Evolutionary conservation across 2,113 vertebrate genomes (phyloP), one percentile per base, ranked within the genome.

Genomic region (Chaenocephalus aceratus): DNA sequence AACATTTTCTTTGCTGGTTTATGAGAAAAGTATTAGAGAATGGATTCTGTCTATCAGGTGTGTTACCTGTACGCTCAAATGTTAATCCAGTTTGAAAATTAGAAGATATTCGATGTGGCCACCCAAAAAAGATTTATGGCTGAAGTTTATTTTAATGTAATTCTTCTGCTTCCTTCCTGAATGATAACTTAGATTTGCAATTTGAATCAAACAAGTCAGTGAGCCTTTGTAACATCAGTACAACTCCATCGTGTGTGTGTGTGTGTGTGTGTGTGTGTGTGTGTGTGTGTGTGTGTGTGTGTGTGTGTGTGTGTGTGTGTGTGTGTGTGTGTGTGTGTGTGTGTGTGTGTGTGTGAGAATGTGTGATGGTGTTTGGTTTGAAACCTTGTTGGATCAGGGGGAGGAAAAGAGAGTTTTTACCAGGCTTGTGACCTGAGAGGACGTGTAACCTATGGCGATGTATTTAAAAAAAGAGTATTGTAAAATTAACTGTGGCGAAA

Each of bases 401-500:
- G 45, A 74, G 72, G n/a, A 75, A 72, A 15, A 81, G 23, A 60
- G 18, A 13, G 66, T 87, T 85, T 88, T 79, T 83, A 87, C 71
- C 66, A 41, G 83, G 62, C 84, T 79, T 86, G 60, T 77, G 80
- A 86, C 87, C 82, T 57, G 83, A 90, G 81, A 92, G 80, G 88
- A 89, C 60, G 78, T 90, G 88, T 90, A 89, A 89, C 77, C 86
- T 82, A 72, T 79, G 45, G 80, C 60, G 36, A 83, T 90, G 91
- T 91, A 92, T 91, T 92, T 86, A 61, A 88, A 83, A 76, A 70
- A 69, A 80, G 72, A 93, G 82, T 94, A 93, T 94, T 95, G 93
- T 94, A 94, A 79, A 93, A 92, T 90, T 88, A 94, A 91, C 82
- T 94, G 92, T 94, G 82, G 86, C 88, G 69, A 95, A 68, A 94